A percentile compares a stretch with the other conserved stretches of the same genome.
Evolutionary conservation across 2,888 invertebrate species (phyloP).

Genomic region (Dioctria linearis): DNA sequence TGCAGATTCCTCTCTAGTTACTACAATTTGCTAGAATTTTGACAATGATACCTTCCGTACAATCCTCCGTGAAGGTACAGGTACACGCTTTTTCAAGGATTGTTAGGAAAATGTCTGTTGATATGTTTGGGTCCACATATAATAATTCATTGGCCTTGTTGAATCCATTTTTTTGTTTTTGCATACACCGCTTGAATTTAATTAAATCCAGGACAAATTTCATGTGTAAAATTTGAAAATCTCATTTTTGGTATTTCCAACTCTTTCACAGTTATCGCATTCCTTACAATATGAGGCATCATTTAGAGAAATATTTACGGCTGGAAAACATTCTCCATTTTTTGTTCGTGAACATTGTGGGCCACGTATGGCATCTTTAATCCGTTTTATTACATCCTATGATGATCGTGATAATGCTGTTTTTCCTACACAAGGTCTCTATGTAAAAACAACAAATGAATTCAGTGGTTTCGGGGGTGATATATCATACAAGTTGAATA

Average conservation of each 20-base stretch:
- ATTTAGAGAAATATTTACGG: slow-evolving; percentile 83
- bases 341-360: slow-evolving; percentile 87
- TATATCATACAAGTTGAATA: slow-evolving; percentile 90
- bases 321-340: slow-evolving; percentile 84
- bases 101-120: too few relatives aligned
- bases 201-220: too few relatives aligned
- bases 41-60: too few relatives aligned
- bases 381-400: slow-evolving; percentile 84
- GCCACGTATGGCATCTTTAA: slow-evolving; percentile 89
- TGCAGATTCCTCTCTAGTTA: too few relatives aligned
- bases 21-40: too few relatives aligned
- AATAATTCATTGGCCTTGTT: too few relatives aligned
- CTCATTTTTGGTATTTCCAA: slow-evolving; percentile 51
- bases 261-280: slow-evolving; percentile 78
- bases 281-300: slow-evolving; percentile 90
- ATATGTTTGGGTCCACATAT: too few relatives aligned
- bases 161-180: too few relatives aligned
- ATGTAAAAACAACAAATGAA: slow-evolving; percentile 84
- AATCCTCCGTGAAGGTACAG: too few relatives aligned
- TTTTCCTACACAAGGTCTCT: slow-evolving; percentile 83
- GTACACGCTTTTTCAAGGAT: too few relatives aligned
- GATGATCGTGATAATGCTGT: slow-evolving; percentile 86
- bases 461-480: slow-evolving; percentile 88
- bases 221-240: neutral
- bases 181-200: too few relatives aligned